Base-by-base conservation (phyloP, 2,797 vertebrate species). In the Sphaeramia orbicularis region DNA sequence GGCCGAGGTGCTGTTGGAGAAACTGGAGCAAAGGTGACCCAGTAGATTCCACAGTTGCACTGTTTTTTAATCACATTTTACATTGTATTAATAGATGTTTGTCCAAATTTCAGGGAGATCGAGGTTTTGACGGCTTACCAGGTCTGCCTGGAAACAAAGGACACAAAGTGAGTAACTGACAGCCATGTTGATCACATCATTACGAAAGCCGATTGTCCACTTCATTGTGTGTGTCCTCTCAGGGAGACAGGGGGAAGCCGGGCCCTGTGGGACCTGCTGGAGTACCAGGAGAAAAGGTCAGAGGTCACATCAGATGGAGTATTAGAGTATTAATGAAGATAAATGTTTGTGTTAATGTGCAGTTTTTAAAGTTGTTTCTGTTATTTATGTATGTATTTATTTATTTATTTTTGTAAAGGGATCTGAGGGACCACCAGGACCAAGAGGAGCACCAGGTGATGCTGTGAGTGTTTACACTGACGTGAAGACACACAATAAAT, bases 121-220 rank as follows among this genome's bases (percentile, higher is more conserved):
- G 97, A 21, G 97, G 97, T 1, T 98, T 98, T 10, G 97, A 98
- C 30, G 97, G 97, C 14, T 86, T 98, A 67, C 96, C 97, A 11
- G 97, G 97, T 74, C 90, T 99, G 41, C 96, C 96, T 0, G 97
- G 97, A 6, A 94, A 97, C 88, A 96, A 97, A 74, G 97, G 97
- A 27, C 96, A 98, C 51, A 93, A 95, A 78, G 97, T 98, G 57
- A 94, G 95, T 12, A 0, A 24, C 21, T 24, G 40, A 24, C 42
- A 15, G 12, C 4, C 1, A 3, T 43, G 11, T 59, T 18, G 6
- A 49, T 10, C 6, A 54, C 16, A 47, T 47, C 2, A 47, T 38
- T 72, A 15, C 19, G 14, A 8, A 55, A 38, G 42, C 5, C 0
- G 1, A 14, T 21, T 18, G 2, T 12, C 27, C 63, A 47, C 52